Evolutionary conservation across 2,888 invertebrate genomes (phyloP).

Genomic region (Luperina nickerlii): DNA sequence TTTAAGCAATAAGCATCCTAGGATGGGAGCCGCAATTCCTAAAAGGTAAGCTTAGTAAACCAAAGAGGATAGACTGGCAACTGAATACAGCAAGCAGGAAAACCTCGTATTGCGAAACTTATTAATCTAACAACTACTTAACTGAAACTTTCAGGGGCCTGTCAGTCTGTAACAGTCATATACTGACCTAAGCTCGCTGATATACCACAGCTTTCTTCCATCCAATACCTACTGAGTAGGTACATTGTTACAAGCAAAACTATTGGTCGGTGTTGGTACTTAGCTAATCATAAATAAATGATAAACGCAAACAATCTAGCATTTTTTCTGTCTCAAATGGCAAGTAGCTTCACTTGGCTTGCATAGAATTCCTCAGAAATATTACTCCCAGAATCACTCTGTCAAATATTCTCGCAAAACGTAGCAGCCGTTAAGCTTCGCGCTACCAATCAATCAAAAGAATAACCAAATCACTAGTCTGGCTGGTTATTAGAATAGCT

Average conservation of each 20-base stretch:
- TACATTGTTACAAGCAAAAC: neutral
- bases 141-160: neutral
- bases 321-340: neutral
- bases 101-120: neutral
- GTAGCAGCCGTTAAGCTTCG: neutral
- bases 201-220: neutral
- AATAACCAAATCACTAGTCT: neutral
- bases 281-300: neutral
- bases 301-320: neutral
- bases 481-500: neutral
- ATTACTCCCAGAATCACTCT: neutral
- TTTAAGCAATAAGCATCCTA: neutral
- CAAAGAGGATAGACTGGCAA: too few relatives aligned
- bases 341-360: neutral
- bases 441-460: neutral
- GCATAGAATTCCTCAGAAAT: neutral
- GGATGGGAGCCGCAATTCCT: neutral
- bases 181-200: neutral
- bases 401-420: neutral
- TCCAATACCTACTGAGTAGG: neutral
- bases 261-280: neutral
- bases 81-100: neutral
- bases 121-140: neutral
- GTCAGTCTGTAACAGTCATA: neutral
- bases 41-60: neutral